Conservation (phyloP, 2,797 vertebrate genomes). For the Taeniopygia guttata region DNA sequence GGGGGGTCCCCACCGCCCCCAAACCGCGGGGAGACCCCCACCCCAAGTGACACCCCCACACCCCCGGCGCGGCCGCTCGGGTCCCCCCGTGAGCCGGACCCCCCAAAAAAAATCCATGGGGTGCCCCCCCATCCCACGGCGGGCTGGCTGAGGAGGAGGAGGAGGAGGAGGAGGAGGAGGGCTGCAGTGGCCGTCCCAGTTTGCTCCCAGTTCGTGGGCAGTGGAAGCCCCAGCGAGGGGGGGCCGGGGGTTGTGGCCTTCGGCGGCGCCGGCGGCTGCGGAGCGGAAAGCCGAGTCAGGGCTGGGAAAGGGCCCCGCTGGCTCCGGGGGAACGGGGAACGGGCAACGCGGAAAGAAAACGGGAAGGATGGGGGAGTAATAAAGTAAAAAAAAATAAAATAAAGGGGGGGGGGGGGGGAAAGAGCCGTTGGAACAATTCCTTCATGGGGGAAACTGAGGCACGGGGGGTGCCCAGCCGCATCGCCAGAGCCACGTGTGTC, state of each 20-base stretch:
- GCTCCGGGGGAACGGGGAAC: background rate
- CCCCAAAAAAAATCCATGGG: background rate
- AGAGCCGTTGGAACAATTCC: background rate
- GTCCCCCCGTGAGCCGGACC: background rate
- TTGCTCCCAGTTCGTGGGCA: slow-evolving; percentile 11
- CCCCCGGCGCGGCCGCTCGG: background rate
- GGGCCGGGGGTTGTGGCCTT: background rate
- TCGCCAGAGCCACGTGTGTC: background rate
- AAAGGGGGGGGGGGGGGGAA: rapidly evolving
- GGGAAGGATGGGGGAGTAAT: background rate
- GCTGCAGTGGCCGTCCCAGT: background rate
- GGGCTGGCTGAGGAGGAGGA: background rate
- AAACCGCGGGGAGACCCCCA: background rate
- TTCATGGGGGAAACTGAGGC: background rate
- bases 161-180: background rate
- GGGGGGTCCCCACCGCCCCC: background rate
- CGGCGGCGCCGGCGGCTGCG: slow-evolving; percentile 10
- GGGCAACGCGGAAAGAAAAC: background rate
- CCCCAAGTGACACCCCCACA: background rate
- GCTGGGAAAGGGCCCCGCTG: slow-evolving; percentile 41
- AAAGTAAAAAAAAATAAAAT: background rate
- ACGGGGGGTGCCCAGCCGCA: background rate
- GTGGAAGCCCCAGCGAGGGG: background rate
- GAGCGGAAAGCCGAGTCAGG: slow-evolving; percentile 41
- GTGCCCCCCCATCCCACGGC: background rate